These are phyloP conservation scores for Chymomyza procnemis DNA, from an alignment of 2,888 invertebrate species.

Conservation along the genomic window DNA sequence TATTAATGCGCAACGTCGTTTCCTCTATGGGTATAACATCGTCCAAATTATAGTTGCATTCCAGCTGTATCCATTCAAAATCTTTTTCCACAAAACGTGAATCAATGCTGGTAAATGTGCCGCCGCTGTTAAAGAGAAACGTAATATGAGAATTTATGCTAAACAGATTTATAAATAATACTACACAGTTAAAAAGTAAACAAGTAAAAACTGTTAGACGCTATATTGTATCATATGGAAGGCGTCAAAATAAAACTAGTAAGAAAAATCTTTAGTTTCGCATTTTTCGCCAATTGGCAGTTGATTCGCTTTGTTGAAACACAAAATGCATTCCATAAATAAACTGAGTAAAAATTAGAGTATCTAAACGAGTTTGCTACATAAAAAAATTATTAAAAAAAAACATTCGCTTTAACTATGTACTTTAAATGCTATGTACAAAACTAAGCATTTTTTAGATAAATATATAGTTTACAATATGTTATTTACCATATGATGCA, in stretches of 20 bases:
- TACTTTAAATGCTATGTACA: neutral
- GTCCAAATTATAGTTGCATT: conserved; percentile 88
- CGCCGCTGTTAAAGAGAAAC: conserved; percentile 78
- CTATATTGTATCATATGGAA: too few relatives aligned
- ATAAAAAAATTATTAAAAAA: conserved; percentile 16
- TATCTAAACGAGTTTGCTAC: conserved; percentile 20
- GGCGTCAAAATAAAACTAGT: too few relatives aligned
- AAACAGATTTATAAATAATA: conserved; percentile 28
- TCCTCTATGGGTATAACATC: conserved; percentile 85
- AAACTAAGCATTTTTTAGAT: conserved; percentile 21
- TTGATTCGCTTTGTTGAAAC: conserved; percentile 27
- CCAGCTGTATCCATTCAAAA: conserved; percentile 87
- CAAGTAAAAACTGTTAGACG: too few relatives aligned
- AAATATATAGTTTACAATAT: conserved; percentile 35
- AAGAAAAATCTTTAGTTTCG: too few relatives aligned
- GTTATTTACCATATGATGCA: conserved; percentile 76
- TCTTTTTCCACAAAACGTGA: conserved; percentile 86
- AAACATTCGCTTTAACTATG: conserved; percentile 18
- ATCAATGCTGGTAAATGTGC: conserved; percentile 83
- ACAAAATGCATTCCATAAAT: conserved; percentile 56
- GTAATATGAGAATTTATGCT: neutral
- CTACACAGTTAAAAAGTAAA: conserved; percentile 24
- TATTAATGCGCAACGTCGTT: conserved; percentile 78
- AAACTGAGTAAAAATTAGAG: conserved; percentile 13
- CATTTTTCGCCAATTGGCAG: too few relatives aligned